Base-by-base conservation (phyloP, 1,140 invertebrate genomes). In the Anagrus nilaparvatae region DNA sequence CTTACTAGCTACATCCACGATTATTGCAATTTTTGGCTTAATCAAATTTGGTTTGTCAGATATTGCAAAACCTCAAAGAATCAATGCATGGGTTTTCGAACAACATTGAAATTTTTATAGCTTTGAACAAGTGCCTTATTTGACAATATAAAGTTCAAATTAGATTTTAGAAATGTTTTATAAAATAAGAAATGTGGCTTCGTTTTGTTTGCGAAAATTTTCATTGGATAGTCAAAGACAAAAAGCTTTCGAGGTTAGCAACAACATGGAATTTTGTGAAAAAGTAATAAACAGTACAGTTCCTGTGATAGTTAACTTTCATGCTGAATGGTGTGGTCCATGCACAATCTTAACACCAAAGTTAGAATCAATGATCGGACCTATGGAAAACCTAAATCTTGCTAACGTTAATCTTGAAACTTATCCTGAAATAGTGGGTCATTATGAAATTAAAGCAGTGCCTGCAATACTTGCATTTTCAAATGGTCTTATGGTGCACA, bases 251-350 rank as follows among this genome's bases (percentile, higher is more conserved):
- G 63, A 69, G 21, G 72, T 79, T 30, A 67, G 67, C 36, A 68
- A 71, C 40, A 73, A 73, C 46, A 73, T 66, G 21, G 74, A 75
- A 38, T 78, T 78, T 55, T 57, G 73, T 25, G 55, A 64, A 16
- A 78, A 87, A 72, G 84, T 87, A 21, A 82, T 87, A 75, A 84
- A 86, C 55, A 85, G 80, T 54, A 72, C 75, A 27, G 78, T 81
- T 50, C 82, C 85, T 18, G 84, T 88, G 6, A 84, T 88, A 61
- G 84, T 88, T 3, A 87, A 87, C 61, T 88, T 87, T 57, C 85
- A 89, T 53, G 85, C 85, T 4, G 83, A 89, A 49, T 97, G 94
- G 94, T 85, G 94, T 67, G 90, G 93, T 55, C 94, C 94, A 1
- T 97, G 94, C 63, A 94, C 94, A 67, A 81, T 94, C 41, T 70